Percentiles rank a stretch among this genome's conserved stretches.
Conservation (phyloP, 2,797 vertebrate species). For the Caiman crocodilus region DNA sequence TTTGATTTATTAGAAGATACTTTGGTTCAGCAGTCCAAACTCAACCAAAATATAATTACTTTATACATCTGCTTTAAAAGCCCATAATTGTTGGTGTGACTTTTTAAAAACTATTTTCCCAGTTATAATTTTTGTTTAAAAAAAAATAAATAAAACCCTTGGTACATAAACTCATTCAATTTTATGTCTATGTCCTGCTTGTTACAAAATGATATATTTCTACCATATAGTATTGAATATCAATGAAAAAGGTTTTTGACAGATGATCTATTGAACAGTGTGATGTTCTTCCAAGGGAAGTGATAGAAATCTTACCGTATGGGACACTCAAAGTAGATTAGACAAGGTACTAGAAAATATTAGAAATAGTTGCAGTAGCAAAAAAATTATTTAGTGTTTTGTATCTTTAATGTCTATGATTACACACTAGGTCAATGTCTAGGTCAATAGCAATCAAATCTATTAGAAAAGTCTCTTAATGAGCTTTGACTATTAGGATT, state of each 20-base stretch:
- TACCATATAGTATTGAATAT: neutral
- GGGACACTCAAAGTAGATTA: neutral
- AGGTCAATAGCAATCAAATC: neutral
- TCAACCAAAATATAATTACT: neutral
- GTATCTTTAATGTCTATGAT: neutral
- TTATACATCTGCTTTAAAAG: neutral
- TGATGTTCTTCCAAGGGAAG: neutral
- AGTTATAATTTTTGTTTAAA: neutral
- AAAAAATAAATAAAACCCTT: neutral
- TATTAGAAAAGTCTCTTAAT: neutral
- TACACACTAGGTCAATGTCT: neutral
- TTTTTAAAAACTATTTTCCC: neutral
- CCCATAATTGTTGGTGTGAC: neutral
- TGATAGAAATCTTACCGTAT: neutral
- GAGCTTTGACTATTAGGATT: neutral
- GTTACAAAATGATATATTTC: neutral
- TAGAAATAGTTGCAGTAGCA: neutral
- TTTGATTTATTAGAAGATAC: neutral
- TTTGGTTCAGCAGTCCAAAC: neutral
- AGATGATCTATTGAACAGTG: neutral
- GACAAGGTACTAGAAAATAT: neutral
- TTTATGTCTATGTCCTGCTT: neutral
- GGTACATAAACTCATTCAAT: accelerated
- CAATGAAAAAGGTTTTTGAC: neutral
- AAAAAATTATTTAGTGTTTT: neutral